A percentile compares a stretch with the other conserved stretches of the same genome.
phyloP scores from a whole-genome alignment of 2,797 vertebrate species.

The Onychomys arenicola region DNA sequence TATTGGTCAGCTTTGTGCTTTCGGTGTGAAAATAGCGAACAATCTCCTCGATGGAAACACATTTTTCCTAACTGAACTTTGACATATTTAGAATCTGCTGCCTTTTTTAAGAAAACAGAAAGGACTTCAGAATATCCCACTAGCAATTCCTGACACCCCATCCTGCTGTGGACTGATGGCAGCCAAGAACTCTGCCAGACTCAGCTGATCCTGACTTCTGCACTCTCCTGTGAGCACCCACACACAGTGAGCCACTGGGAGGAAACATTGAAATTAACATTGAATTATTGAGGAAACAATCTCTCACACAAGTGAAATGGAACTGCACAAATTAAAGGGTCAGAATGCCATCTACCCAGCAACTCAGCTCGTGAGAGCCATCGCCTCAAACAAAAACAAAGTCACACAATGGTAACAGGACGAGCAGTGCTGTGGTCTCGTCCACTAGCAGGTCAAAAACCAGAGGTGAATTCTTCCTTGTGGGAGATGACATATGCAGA shows the following conservation, averaged over 20 bases:
- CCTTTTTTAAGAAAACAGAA: neutral
- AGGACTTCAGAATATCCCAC: conserved; percentile 16
- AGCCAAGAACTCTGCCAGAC: neutral
- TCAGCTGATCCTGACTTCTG: neutral
- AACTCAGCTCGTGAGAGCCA: neutral
- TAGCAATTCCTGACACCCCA: neutral
- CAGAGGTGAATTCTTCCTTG: neutral
- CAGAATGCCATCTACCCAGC: neutral
- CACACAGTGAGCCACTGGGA: neutral
- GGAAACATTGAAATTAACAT: neutral
- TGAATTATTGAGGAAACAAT: neutral
- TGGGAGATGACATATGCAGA: conserved; percentile 2
- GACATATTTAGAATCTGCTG: neutral
- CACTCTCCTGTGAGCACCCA: neutral
- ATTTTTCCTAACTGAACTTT: neutral
- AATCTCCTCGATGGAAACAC: neutral
- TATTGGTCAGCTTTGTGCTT: neutral
- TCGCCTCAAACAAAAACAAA: conserved; percentile 22
- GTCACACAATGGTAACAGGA: neutral
- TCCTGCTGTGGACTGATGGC: neutral
- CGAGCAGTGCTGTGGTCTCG: neutral
- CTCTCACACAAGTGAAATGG: neutral
- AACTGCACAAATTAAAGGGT: neutral
- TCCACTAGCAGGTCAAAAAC: neutral
- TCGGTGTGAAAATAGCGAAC: neutral